Base-by-base conservation (phyloP, 2,888 invertebrate genomes). In the Microplitis manilae region DNA sequence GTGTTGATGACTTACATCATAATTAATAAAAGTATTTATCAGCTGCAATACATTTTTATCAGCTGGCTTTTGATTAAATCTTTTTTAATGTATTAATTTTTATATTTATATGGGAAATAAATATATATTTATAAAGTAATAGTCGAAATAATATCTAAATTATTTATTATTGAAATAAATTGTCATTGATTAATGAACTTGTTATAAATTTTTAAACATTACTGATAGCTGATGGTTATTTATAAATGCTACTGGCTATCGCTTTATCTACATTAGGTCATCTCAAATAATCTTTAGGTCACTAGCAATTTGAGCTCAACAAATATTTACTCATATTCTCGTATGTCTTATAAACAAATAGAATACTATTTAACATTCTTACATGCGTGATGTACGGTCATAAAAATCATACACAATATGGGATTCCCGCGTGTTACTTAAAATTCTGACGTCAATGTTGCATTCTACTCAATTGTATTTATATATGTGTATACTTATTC, bases 381-480 rank as follows among this genome's bases (percentile, higher is more conserved):
- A 0, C 50, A 50, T 41, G 9, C 5, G 9, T 13, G 13, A 50
- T 50, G 13, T 13, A 20, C 20, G 20, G 20, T 20, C 20, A 20
- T 20, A 20, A 20, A 20, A 13, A 50, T 7, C 50, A 50, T 9
- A 13, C 50, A 13, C 13, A 13, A 50, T 8, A 13, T 8, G 13
- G 41, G 69, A 68, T 9, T 30, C 17, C 17, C 50, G 13, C 9
- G 50, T 50, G 50, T 50, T 50, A 50, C 50, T 50, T 50, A 8
- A 50, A 50, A 50, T 50, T 50, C 8, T 50, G 50, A 50, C 50
- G 50, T 50, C 50, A 50, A 62, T 40, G 17, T 9, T 6, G 1
- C 13, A 75, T 64, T 64, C 40, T 38, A 59, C 17, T 41, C 68
- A 30, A 65, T n/a, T 30, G 9, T 40, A 61, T 68, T 75, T 60